Evolutionary conservation across 2,888 invertebrate species (phyloP).

Genomic region (Rhorus exstirpatorius): DNA sequence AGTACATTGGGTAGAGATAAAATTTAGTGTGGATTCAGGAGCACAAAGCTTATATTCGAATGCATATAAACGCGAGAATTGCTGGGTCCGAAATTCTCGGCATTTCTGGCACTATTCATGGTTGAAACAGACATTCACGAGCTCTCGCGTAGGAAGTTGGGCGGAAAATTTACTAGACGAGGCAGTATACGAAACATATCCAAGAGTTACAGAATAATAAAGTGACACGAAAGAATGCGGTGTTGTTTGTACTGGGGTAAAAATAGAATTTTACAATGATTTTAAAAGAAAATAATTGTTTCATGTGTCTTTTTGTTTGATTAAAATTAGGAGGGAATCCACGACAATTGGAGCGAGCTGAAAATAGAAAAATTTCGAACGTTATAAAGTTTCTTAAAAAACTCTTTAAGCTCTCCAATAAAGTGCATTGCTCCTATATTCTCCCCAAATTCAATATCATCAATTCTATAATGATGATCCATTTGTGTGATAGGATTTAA

Average conservation of each 20-base stretch:
- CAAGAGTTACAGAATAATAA: slow-evolving; percentile 1
- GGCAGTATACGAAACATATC: slow-evolving; percentile 8
- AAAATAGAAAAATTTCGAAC: too few species aligned
- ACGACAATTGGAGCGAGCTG: too few species aligned
- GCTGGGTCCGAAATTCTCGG: slow-evolving; percentile 42
- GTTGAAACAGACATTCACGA: slow-evolving; percentile 36
- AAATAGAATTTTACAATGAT: slow-evolving; percentile 1
- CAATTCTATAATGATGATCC: too few species aligned
- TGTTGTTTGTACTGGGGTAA: neutral
- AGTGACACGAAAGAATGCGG: neutral
- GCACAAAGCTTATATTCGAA: slow-evolving; percentile 51
- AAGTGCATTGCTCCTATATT: too few species aligned
- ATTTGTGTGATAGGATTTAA: too few species aligned
- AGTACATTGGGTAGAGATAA: too few species aligned
- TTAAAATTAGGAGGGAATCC: too few species aligned
- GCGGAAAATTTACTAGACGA: slow-evolving; percentile 50
- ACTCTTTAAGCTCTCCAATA: too few species aligned
- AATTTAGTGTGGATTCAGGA: too few species aligned
- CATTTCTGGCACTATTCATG: slow-evolving; percentile 60
- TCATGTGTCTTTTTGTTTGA: neutral
- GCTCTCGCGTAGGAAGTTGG: slow-evolving; percentile 47
- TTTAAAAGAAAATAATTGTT: neutral
- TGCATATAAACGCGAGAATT: slow-evolving; percentile 42
- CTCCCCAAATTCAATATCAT: too few species aligned
- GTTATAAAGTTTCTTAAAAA: too few species aligned